phyloP scores from a whole-genome alignment of 2,797 vertebrate species.

The Astyanax mexicanus region DNA sequence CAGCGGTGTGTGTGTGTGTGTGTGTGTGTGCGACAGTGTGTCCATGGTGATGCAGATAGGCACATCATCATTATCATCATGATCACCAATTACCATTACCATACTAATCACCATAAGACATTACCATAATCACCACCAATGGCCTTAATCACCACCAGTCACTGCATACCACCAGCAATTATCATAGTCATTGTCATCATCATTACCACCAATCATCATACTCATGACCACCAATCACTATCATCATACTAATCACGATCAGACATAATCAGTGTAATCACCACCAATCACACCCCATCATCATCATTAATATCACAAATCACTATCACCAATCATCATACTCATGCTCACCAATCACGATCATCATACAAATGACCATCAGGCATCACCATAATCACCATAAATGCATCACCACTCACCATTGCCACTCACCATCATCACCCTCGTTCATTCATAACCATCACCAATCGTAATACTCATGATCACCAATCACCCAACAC shows the following conservation, averaged over 20 bases:
- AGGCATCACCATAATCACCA: constrained; percentile 25
- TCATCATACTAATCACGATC: background rate
- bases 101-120: background rate
- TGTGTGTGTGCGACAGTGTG: constrained; percentile 12
- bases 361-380: background rate
- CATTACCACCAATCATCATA: too few relatives aligned
- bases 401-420: constrained; percentile 38
- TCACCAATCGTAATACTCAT: too few relatives aligned
- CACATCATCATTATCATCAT: background rate
- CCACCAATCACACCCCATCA: too few relatives aligned
- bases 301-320: constrained; percentile 48
- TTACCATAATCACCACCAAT: constrained; percentile 36
- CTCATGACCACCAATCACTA: background rate
- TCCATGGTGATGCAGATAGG: constrained; percentile 40
- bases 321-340: constrained; percentile 10
- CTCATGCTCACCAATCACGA: background rate
- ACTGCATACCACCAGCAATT: too few relatives aligned
- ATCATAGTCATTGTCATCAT: background rate
- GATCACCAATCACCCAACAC: background rate
- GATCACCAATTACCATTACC: background rate
- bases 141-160: too few relatives aligned
- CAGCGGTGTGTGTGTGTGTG: background rate
- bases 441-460: too few relatives aligned
- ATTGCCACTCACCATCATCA: too few relatives aligned
- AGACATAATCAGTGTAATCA: constrained; percentile 10